Conservation (phyloP, 2,888 invertebrate genomes). For the Catocala nupta region DNA sequence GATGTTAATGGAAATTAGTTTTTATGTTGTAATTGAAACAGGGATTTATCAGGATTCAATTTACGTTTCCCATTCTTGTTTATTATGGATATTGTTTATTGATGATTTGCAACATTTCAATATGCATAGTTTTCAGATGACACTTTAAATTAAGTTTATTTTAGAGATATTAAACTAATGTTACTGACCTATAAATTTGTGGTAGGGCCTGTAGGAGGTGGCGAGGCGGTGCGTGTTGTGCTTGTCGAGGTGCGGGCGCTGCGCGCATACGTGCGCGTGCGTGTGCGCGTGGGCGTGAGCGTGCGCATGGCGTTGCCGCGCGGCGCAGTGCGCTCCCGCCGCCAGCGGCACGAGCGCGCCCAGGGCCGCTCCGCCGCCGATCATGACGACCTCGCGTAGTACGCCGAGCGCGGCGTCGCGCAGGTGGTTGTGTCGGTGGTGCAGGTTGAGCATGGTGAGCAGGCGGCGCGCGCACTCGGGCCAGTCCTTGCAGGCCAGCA, state of each 20-base stretch:
- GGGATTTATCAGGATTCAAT: no score
- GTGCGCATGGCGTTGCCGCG: constrained; percentile 72
- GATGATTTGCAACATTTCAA: no score
- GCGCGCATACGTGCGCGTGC: constrained; percentile 71
- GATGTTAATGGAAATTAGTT: no score
- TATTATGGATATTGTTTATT: no score
- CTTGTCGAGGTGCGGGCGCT: constrained; percentile 91
- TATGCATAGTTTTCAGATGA: no score
- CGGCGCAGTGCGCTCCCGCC: constrained; percentile 91
- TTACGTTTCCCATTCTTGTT: no score
- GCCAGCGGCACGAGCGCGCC: constrained; percentile 94
- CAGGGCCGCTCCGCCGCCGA: constrained; percentile 93
- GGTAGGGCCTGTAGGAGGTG: constrained; percentile 91
- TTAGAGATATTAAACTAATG: no score
- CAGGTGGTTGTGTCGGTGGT: constrained; percentile 93
- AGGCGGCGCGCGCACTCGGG: constrained; percentile 95
- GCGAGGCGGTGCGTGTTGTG: constrained; percentile 92
- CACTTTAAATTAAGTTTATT: no score
- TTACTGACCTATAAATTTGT: constrained; percentile 93
- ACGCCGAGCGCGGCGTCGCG: constrained; percentile 92
- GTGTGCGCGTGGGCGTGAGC: constrained; percentile 78
- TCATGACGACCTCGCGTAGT: constrained; percentile 92
- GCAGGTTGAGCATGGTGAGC: constrained; percentile 95
- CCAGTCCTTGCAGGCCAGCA: constrained; percentile 94
- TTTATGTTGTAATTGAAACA: no score